Evolutionary conservation across 2,797 vertebrate genomes (phyloP), one percentile per base, ranked within the genome.

Genomic region (Acrossocheilus wenchowensis): DNA sequence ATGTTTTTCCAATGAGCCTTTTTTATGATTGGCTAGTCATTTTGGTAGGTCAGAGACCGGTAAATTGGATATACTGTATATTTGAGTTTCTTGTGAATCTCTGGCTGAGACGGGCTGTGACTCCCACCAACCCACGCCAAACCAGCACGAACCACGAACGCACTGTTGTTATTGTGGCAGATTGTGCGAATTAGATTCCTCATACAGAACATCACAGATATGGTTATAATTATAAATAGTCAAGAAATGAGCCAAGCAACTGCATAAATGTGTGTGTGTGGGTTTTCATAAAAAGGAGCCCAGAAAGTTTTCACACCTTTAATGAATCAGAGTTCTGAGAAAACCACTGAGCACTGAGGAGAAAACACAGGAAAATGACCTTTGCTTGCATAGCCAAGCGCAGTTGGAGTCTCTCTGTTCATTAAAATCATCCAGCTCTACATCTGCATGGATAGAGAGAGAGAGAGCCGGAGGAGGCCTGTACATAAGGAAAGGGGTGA

Each of bases 401-500:
- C 83, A 64, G 81, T 71, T 68, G 54, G 79, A 88, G 78, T 50
- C 39, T 84, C 74, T 83, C 34, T 88, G 69, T 84, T 90, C 84
- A 86, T 89, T 88, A 90, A 87, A 87, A 83, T 74, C 52, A 74
- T 73, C 83, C 80, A 87, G 69, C 45, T 83, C 64, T 75, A 57
- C 60, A 66, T 72, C 43, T 69, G 39, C 75, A 66, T 39, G 71
- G 36, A 69, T 23, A 21, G 54, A 48, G 60, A 36, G 34, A 30
- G 30, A 66, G 48, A 71, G 86, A 84, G 30, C 43, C 2, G 69
- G 82, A 86, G 11, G n/a, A 82, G 60, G 60, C 69, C 26, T 78
- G 64, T 26, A 21, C 7, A 41, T 34, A 52, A 86, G 68, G 64
- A 81, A 87, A 89, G n/a, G 34, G 75, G 41, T 45, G 68, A 82